Base-by-base conservation (phyloP, 2,797 vertebrate genomes). In the Darevskia nairensis region DNA sequence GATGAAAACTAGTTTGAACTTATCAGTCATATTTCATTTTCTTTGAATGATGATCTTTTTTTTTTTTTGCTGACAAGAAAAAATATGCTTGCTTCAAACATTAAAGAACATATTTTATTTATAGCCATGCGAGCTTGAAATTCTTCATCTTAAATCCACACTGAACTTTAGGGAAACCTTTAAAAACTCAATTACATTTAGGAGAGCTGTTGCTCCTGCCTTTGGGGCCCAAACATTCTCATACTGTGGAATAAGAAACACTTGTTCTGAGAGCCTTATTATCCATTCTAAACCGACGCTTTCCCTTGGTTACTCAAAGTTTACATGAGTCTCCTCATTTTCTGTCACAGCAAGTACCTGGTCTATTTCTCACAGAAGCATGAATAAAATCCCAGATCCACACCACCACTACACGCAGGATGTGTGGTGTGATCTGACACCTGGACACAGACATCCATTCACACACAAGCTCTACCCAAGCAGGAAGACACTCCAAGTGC, bases 21-120 rank as follows among this genome's bases (percentile, higher is more conserved):
- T 87, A 92, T 79, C 39, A 82, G 59, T 87, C 0, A 55, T 91
- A 90, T 88, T 93, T 93, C 81, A 80, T 93, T 95, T 92, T 91
- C 79, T 88, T 88, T 50, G 21, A 76, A 77, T 32, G 8, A 21
- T 44, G 6, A 84, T 80, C 79, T 11, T 19, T 41, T 89, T 88
- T 85, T 86, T 88, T 91, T 91, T 92, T 25, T 92, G 27, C 69
- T 92, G 80, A 90, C 2, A 89, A 92, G 32, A 78, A 93, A 94
- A 95, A 85, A 59, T 61, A 3, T 82, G 76, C 6, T 90, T 84
- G 29, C 21, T 82, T 93, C 55, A 84, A 95, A 93, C 55, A 92
- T 92, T 93, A 92, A 93, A 91, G 32, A 92, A 80, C 5, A 55
- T 92, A 87, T 90, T 91, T 94, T 93, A 94, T 94, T 95, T 95